Evolutionary conservation across 2,888 invertebrate genomes (phyloP).

Genomic region (Patella pellucida): DNA sequence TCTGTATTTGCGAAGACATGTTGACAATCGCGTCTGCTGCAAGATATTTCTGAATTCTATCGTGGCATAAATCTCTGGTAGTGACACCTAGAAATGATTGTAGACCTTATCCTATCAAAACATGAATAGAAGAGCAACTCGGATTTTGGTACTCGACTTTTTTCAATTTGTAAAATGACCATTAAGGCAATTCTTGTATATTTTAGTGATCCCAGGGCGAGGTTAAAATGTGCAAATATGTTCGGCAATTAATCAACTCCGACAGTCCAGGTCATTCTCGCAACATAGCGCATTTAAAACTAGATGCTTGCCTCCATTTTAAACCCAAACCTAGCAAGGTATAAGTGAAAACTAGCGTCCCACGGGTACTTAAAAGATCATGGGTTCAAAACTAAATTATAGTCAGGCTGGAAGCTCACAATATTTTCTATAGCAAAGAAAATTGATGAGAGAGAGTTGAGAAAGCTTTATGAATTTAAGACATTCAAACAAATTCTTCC

Average conservation of each 20-base stretch:
- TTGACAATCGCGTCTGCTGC: too few species aligned
- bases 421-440: constrained; percentile 9
- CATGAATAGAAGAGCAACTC: too few species aligned
- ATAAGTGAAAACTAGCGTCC: background rate
- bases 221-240: constrained; percentile 21
- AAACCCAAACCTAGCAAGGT: background rate
- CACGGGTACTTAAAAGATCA: constrained; percentile 5
- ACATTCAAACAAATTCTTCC: constrained; percentile 22
- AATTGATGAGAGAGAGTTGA: constrained; percentile 5
- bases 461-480: constrained; percentile 13
- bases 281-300: constrained; percentile 6
- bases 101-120: too few species aligned
- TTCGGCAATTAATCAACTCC: constrained; percentile 27
- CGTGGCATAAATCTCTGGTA: too few species aligned
- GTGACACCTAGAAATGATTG: too few species aligned
- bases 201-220: constrained; percentile 10
- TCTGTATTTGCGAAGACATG: too few species aligned
- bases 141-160: background rate
- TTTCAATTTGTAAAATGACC: constrained; percentile 7
- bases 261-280: constrained; percentile 17
- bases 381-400: background rate
- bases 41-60: too few species aligned
- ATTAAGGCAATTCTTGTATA: constrained; percentile 7
- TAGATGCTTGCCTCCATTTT: constrained; percentile 5
- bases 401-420: background rate